Base-by-base conservation (phyloP, 2,888 invertebrate species). In the Idaea dimidiata region DNA sequence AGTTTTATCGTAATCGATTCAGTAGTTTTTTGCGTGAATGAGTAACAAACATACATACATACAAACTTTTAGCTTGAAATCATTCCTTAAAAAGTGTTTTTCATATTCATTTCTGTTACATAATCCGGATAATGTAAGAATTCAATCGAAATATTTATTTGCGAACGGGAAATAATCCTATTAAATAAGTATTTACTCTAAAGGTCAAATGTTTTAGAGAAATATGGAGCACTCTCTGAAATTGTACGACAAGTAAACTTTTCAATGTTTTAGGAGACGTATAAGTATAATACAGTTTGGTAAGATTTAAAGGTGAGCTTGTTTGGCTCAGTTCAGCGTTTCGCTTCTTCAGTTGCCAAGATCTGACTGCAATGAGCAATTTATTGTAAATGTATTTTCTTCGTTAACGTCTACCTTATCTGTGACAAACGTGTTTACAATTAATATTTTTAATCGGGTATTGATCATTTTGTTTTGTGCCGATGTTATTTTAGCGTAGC, bases 191-290 rank as follows among this genome's bases (percentile, higher is more conserved):
- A 43, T 56, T 17, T 56, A 56, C 64, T 63, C 62, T 24, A 64
- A 66, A 66, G 68, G 65, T 66, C 66, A 65, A 68, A 68, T 64
- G 65, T 66, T 64, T 66, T 57, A 60, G 55, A 55, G 55, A 66
- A 66, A 67, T 63, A 63, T 66, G 59, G 61, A 68, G 68, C 65
- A 70, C 68, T 70, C 68, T 62, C 63, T 59, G 60, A 60, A 54
- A 68, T 68, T 70, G 62, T 59, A 62, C 60, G 60, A 60, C 63
- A 63, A 43, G 56, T 57, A 62, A 67, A 64, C 63, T 64, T 24
- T 65, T 58, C 58, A 59, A 65, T 61, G 57, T 61, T 64, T 57
- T 63, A 65, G 57, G 61, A 62, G 62, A 65, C 57, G 54, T 56
- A 57, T 59, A 54, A 62, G 53, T 59, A 55, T 54, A 54, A 54